A percentile compares a stretch with the other conserved stretches of the same genome.
Conservation (phyloP, 2,113 vertebrate species). For the Parus major region DNA sequence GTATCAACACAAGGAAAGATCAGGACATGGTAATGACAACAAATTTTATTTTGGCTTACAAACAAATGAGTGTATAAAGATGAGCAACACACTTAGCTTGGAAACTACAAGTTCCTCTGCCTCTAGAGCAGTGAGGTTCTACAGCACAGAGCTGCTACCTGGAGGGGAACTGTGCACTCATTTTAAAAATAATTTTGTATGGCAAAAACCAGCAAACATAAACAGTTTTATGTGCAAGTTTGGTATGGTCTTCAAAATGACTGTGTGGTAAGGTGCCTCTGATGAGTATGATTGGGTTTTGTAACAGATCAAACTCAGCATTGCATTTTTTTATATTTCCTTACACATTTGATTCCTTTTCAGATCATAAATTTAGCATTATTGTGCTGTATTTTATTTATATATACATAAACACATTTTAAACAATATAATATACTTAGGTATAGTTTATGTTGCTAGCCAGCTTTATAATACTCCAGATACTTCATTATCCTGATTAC, state of each 20-base stretch:
- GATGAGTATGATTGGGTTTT: neutral
- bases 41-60: neutral
- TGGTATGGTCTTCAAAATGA: neutral
- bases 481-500: slow-evolving; percentile 48
- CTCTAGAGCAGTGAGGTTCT: neutral
- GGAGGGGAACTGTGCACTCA: neutral
- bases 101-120: neutral
- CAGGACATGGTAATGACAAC: neutral
- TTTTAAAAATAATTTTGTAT: neutral
- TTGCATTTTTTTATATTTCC: neutral
- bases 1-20: neutral
- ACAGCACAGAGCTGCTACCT: neutral
- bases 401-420: neutral
- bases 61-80: neutral
- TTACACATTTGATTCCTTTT: neutral
- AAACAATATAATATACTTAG: neutral
- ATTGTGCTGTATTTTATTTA: neutral
- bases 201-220: neutral
- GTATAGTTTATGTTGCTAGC: neutral
- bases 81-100: neutral
- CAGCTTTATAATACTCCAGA: neutral
- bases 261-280: neutral
- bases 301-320: neutral
- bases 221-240: neutral
- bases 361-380: neutral